Evolutionary conservation across 2,888 invertebrate species (phyloP).

Genomic region (Candidula unifasciata): DNA sequence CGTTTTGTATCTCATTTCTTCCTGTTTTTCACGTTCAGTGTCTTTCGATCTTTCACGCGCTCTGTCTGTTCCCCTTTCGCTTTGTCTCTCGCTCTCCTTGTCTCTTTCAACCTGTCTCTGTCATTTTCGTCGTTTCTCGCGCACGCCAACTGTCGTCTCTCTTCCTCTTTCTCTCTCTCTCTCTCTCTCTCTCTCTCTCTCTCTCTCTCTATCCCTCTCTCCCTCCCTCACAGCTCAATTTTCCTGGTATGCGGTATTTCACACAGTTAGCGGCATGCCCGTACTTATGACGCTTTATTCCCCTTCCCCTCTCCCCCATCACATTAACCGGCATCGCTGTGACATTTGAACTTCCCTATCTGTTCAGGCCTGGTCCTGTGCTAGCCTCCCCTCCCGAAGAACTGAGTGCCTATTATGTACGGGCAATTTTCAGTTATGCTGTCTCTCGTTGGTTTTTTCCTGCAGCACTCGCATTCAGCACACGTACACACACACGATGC

Average conservation of each 20-base stretch:
- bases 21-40: too few relatives aligned
- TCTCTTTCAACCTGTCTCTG: neutral
- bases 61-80: neutral
- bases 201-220: neutral
- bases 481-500: too few relatives aligned
- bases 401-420: neutral
- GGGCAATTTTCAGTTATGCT: neutral
- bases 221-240: neutral
- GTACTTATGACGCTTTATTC: neutral
- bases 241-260: neutral
- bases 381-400: neutral
- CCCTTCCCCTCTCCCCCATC: too few relatives aligned
- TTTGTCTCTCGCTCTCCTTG: neutral
- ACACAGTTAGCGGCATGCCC: neutral
- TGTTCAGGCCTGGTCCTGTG: neutral
- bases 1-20: neutral
- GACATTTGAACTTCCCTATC: conserved; percentile 13
- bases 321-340: neutral
- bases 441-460: neutral
- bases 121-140: neutral
- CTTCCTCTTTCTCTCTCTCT: neutral
- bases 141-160: neutral
- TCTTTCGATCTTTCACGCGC: too few relatives aligned
- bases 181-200: conserved; percentile 2
- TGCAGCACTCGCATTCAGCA: neutral